Conservation (phyloP, 2,888 invertebrate genomes). For the Catonia carolina region DNA sequence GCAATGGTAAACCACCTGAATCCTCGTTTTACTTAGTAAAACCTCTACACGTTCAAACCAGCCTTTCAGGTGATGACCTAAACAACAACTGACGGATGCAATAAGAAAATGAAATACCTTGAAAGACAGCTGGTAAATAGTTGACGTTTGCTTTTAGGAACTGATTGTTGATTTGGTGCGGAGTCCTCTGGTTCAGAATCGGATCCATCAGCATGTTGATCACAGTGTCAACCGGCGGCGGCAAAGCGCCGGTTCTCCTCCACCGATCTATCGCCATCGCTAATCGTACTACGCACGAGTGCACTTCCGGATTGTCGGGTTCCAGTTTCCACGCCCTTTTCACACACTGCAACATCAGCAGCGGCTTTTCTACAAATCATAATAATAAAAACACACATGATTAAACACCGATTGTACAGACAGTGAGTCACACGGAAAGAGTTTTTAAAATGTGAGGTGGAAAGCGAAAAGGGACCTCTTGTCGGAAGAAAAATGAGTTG, state of each 20-base stretch:
- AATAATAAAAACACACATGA: too few species aligned
- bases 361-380: slow-evolving; percentile 70
- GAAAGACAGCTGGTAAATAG: slow-evolving; percentile 70
- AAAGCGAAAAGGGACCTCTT: too few species aligned
- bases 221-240: slow-evolving; percentile 44
- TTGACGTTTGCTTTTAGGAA: slow-evolving; percentile 54
- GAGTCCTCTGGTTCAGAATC: slow-evolving; percentile 52
- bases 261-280: slow-evolving; percentile 66
- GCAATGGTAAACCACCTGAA: too few species aligned
- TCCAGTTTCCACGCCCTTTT: slow-evolving; percentile 78
- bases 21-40: too few species aligned
- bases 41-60: too few species aligned
- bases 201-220: slow-evolving; percentile 36
- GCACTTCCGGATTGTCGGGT: slow-evolving; percentile 69
- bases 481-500: too few species aligned
- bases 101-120: slow-evolving; percentile 47
- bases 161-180: slow-evolving; percentile 59
- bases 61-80: too few species aligned
- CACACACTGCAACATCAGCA: slow-evolving; percentile 93
- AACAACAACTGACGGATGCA: neutral
- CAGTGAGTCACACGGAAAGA: too few species aligned
- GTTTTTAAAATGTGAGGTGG: too few species aligned
- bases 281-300: slow-evolving; percentile 80
- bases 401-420: too few species aligned
- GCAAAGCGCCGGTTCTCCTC: slow-evolving; percentile 63